These are phyloP conservation scores for Xerus inauris DNA, from an alignment of 2,113 vertebrate species.

Conservation along the genomic window DNA sequence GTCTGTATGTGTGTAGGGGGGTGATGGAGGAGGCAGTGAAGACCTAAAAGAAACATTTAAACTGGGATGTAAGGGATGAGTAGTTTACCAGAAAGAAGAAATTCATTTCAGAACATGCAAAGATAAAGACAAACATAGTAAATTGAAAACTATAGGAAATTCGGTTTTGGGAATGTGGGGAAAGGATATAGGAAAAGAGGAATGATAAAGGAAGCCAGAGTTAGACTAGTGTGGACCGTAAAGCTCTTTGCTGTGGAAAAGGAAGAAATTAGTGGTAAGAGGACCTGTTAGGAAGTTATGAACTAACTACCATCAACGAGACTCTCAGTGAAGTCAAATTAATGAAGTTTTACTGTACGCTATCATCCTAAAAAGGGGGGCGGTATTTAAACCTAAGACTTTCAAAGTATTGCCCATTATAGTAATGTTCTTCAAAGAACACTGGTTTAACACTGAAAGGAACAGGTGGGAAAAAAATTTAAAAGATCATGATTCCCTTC, in stretches of 20 bases:
- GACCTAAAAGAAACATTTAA: conserved; percentile 30
- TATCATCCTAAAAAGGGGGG: neutral
- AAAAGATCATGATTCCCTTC: conserved; percentile 6
- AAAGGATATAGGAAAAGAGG: neutral
- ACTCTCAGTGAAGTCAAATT: conserved; percentile 9
- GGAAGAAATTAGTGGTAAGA: neutral
- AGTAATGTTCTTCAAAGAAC: neutral
- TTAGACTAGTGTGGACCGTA: neutral
- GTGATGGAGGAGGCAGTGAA: neutral
- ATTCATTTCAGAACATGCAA: neutral
- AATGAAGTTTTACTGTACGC: neutral
- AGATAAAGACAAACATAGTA: conserved; percentile 2
- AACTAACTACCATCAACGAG: neutral
- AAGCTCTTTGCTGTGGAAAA: conserved; percentile 4
- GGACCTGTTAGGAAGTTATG: neutral
- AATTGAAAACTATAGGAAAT: neutral
- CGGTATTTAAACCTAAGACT: neutral
- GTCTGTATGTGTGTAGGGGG: neutral
- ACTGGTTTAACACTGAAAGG: neutral
- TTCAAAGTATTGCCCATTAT: neutral
- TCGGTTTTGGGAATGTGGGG: neutral
- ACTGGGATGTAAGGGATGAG: neutral
- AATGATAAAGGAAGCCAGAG: conserved; percentile 15
- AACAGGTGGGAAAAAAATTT: neutral
- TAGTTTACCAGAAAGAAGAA: neutral